A percentile compares a stretch with the other conserved stretches of the same genome.
phyloP scores from a whole-genome alignment of 2,113 vertebrate genomes.

The Elgaria multicarinata region DNA sequence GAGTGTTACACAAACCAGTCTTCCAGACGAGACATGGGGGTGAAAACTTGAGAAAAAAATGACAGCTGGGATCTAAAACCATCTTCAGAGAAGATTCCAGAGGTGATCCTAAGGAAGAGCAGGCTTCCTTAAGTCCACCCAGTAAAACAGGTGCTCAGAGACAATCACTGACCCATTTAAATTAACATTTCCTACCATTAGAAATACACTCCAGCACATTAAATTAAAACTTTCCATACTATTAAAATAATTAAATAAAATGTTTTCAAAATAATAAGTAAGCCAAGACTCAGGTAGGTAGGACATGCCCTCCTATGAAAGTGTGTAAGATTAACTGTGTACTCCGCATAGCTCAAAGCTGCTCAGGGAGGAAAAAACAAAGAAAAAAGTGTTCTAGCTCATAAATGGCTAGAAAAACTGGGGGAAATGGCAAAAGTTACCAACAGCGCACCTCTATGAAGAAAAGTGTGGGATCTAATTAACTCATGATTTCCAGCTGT shows the following conservation, averaged over 20 bases:
- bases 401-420: conserved; percentile 25
- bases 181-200: conserved; percentile 66
- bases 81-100: conserved; percentile 55
- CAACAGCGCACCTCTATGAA: conserved; percentile 4
- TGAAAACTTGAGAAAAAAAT: conserved; percentile 29
- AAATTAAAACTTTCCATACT: conserved; percentile 64
- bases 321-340: conserved; percentile 31
- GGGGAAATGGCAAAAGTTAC: neutral
- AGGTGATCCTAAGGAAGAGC: conserved; percentile 37
- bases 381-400: conserved; percentile 31
- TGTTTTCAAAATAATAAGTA: conserved; percentile 58
- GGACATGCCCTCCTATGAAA: conserved; percentile 45
- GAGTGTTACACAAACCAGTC: conserved; percentile 18
- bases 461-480: conserved; percentile 9
- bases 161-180: conserved; percentile 66
- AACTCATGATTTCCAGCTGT: neutral
- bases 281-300: conserved; percentile 55
- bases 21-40: neutral
- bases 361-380: conserved; percentile 48
- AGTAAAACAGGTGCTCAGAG: conserved; percentile 17
- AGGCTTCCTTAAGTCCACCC: conserved; percentile 35
- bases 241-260: conserved; percentile 61
- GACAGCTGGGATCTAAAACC: conserved; percentile 55
- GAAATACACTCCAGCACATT: conserved; percentile 65
- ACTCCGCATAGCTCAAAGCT: conserved; percentile 43